Base-by-base conservation (phyloP, 2,888 invertebrate genomes). In the Camponotus fellah region DNA sequence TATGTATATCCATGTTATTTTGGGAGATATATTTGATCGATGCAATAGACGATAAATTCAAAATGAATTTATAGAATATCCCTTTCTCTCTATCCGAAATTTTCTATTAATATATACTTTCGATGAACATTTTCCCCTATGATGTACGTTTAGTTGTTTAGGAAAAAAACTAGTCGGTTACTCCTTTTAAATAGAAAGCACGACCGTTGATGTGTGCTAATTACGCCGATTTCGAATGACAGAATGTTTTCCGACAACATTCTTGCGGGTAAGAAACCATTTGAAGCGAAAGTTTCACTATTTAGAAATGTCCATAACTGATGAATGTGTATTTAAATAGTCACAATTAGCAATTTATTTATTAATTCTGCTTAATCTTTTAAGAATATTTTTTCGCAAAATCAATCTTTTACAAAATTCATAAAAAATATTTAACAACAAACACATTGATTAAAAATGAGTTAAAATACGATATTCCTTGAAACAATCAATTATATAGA, bases 221-320 rank as follows among this genome's bases (percentile, higher is more conserved):
- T 77, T 40, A 14, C 43, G 32, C n/a, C 46, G 71, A 80, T 49
- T 21, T 80, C 71, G 17, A 80, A 60, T 34, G 79, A 80, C 49
- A 80, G 72, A 26, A 26, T 69, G 8, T 46, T 46, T 60, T 71
- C 37, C 79, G 46, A 60, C 69, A 53, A 53, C 60, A 60, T 80
- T 80, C 58, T 71, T 71, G 12, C 26, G 3, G 46, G 12, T 17
- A 80, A 80, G 79, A 26, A 60, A 9, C 26, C 26, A 58, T 46
- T 69, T 79, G 79, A 4, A 2, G 71, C 26, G 21, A 60, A 8
- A 4, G 14, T 17, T 77, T 68, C 21, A 32, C 21, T 43, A n/a
- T 76, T 65, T 66, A 14, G n/a, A 12, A 46, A 62, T 62, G 49
- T 5, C 4, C 21, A 34, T 21, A 46, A 60, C 9, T 26, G 43